These are phyloP conservation scores for Cyanoliseus patagonus DNA, from an alignment of 2,113 vertebrate species.

Conservation along the genomic window DNA sequence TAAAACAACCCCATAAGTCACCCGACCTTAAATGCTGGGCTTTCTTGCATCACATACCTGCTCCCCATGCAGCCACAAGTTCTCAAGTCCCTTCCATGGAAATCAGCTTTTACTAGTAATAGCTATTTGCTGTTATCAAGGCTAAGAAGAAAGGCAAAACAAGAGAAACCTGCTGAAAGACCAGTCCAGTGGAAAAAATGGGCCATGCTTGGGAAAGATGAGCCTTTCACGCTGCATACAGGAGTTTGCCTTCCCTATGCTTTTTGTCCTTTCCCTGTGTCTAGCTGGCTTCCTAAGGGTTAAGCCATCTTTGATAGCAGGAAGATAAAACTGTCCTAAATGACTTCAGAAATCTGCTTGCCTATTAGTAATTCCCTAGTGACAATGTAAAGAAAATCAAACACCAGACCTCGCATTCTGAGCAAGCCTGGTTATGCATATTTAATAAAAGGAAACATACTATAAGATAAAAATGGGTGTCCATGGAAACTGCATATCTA, in stretches of 20 bases:
- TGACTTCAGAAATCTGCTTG: conserved; percentile 55
- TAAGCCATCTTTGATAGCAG: background rate
- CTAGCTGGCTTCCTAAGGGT: conserved; percentile 9
- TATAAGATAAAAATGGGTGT: conserved; percentile 53
- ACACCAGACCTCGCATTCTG: conserved; percentile 36
- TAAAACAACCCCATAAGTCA: background rate
- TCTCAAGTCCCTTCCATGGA: too few relatives aligned
- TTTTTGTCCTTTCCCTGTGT: background rate
- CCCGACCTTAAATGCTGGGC: background rate
- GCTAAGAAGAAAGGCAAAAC: background rate
- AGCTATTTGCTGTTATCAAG: background rate
- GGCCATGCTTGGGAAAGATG: background rate
- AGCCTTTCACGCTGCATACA: background rate
- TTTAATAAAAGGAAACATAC: conserved; percentile 65
- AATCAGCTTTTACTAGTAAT: background rate
- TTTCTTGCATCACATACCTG: background rate
- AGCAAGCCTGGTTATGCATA: conserved; percentile 61
- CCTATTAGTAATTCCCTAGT: conserved; percentile 60
- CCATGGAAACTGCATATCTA: conserved; percentile 61
- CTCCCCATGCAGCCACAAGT: background rate
- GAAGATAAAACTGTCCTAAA: conserved; percentile 55
- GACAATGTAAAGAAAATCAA: conserved; percentile 63
- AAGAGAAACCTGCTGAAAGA: background rate
- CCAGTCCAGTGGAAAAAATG: background rate
- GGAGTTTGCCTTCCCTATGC: background rate